Evolutionary conservation across 2,888 invertebrate genomes (phyloP), one percentile per base, ranked within the genome.

Genomic region (Chrysomela aeneicollis): DNA sequence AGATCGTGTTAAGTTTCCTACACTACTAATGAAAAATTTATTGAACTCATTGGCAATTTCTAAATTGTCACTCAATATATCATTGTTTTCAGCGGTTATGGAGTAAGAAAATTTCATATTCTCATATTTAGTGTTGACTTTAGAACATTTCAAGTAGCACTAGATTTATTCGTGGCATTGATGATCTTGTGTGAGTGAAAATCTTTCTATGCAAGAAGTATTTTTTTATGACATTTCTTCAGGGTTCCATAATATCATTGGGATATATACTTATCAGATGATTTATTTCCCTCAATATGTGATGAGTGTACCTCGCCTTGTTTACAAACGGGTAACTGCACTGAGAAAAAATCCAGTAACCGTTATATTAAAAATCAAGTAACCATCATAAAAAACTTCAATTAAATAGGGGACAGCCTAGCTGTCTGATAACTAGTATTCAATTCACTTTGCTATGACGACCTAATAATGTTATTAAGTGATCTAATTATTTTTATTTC

Each of bases 131-230:
- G 18, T 18, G 18, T 49, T 49, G 49, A 49, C 8, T 21, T 50
- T 50, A 50, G 17, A 21, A 50, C 50, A 50, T 50, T 50, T 19
- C 50, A 50, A 21, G 19, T 50, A 50, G 50, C 50, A 50, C 21
- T 3, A 8, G 21, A 50, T 50, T 50, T 21, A 50, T 50, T 50
- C 18, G 50, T 21, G 50, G 50, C 50, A 50, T 50, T 50, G 50
- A 9, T 50, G 8, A 50, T 50, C 50, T 50, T 50, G 21, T 50
- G 50, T 3, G 50, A 21, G 50, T 50, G 50, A 50, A 50, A 50
- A 50, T 50, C 50, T 21, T 21, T 50, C 50, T 50, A 2, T 21
- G 50, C 21, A 21, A 21, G 30, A 26, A 51, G n/a, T 51, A 51
- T n/a, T 51, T 51, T 51, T 2, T 50, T 8, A 50, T 19, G 50